Conservation (phyloP, 2,888 invertebrate genomes). For the Ferdinandea cuprea region DNA sequence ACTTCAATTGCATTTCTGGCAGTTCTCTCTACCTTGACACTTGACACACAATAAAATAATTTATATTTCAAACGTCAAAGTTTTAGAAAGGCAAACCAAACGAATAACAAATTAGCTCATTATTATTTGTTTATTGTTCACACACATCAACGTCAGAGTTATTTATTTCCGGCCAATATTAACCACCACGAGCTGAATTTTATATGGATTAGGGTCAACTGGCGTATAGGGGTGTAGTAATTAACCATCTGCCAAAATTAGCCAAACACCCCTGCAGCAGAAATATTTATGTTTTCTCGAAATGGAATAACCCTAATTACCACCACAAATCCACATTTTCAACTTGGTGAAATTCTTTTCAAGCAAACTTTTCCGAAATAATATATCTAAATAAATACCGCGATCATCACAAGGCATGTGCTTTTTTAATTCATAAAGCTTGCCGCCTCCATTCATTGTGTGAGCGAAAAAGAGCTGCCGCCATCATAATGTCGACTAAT, state of each 20-base stretch:
- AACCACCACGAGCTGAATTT: constrained; percentile 8
- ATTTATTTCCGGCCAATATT: constrained; percentile 7
- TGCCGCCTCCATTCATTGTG: constrained; percentile 71
- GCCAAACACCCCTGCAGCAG: constrained; percentile 20
- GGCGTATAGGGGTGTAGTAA: constrained; percentile 55
- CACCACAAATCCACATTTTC: constrained; percentile 1
- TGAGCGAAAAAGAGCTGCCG: constrained; percentile 49
- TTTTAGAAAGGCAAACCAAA: constrained; percentile 15
- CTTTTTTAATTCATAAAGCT: constrained; percentile 76
- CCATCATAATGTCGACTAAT: constrained; percentile 54
- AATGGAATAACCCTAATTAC: constrained; percentile 26
- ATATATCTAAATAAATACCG: neutral
- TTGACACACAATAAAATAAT: constrained; percentile 33
- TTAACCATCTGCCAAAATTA: constrained; percentile 65
- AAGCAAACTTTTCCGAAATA: too few species aligned
- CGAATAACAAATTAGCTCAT: constrained; percentile 29
- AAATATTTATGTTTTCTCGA: constrained; percentile 5
- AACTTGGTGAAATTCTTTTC: too few species aligned
- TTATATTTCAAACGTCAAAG: constrained; percentile 5
- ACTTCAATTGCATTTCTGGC: too few species aligned
- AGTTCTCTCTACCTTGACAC: constrained; percentile 11
- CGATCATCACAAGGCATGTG: constrained; percentile 59
- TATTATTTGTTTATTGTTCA: constrained; percentile 36
- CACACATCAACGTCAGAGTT: constrained; percentile 35
- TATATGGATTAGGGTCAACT: constrained; percentile 32